These are phyloP conservation scores for Tinamus major DNA, from an alignment of 2,797 vertebrate species.

Conservation along the genomic window DNA sequence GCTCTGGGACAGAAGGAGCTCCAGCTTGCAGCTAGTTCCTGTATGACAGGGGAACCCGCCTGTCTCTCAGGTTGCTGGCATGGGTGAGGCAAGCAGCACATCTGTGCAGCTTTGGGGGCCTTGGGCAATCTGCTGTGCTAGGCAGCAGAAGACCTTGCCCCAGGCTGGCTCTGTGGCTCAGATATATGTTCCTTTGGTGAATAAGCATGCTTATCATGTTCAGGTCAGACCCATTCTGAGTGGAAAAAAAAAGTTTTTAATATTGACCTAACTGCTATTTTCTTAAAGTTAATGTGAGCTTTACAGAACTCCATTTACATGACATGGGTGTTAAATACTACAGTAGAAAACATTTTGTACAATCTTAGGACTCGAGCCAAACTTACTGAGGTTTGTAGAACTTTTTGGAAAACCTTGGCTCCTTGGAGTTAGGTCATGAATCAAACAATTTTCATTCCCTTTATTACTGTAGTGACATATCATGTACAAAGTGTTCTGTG, in stretches of 20 bases:
- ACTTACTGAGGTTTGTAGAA: background rate
- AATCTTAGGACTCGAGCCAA: background rate
- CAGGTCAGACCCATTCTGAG: background rate
- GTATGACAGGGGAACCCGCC: background rate
- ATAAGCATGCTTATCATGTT: background rate
- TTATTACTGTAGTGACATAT: background rate
- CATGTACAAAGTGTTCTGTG: background rate
- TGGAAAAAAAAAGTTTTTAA: background rate
- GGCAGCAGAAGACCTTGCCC: background rate
- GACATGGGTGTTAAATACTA: background rate
- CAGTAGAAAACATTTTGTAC: background rate
- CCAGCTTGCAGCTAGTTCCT: background rate
- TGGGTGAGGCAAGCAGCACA: background rate
- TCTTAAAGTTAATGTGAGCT: background rate
- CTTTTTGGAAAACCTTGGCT: background rate
- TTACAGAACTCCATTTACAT: background rate
- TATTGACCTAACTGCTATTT: background rate
- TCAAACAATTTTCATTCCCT: background rate
- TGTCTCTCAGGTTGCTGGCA: background rate
- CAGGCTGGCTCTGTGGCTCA: background rate
- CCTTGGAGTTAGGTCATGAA: background rate
- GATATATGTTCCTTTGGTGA: background rate
- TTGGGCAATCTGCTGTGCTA: background rate
- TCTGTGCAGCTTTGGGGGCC: accelerated
- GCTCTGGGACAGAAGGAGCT: background rate